Conservation (phyloP, 2,113 vertebrate genomes). For the human region DNA sequence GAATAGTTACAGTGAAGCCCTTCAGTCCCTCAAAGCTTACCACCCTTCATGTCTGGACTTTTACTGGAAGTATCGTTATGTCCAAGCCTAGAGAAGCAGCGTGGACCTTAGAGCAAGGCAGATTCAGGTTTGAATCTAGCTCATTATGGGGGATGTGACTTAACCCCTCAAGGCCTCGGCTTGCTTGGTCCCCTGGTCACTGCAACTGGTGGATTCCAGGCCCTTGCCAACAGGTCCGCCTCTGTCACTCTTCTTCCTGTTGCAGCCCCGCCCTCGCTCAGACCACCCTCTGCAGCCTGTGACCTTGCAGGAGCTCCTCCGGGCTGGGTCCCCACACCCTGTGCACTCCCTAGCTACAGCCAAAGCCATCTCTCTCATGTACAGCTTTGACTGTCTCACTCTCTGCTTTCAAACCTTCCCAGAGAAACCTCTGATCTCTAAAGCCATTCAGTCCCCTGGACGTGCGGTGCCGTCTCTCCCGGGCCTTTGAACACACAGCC, state of each 20-base stretch:
- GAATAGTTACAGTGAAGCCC: too few species aligned
- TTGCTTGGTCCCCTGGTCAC: neutral
- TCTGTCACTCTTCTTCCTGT: neutral
- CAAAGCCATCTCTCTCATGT: neutral
- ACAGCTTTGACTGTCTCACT: neutral
- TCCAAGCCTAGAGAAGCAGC: too few species aligned
- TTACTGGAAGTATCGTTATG: too few species aligned
- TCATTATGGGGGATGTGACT: too few species aligned
- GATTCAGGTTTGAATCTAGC: too few species aligned
- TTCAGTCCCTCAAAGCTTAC: too few species aligned
- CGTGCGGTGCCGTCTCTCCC: neutral
- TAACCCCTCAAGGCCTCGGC: neutral
- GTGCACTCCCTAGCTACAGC: neutral
- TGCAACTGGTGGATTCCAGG: neutral
- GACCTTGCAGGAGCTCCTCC: neutral
- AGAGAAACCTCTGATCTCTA: neutral
- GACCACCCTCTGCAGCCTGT: neutral
- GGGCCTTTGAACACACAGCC: neutral
- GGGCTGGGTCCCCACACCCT: neutral
- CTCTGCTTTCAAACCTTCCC: neutral
- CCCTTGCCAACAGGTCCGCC: neutral
- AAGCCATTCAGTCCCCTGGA: neutral
- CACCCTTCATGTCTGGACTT: too few species aligned
- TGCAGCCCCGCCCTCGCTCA: neutral
- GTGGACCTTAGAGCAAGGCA: too few species aligned